Base-by-base conservation (phyloP, 2,797 vertebrate species). In the Micropoecilia bifurca region DNA sequence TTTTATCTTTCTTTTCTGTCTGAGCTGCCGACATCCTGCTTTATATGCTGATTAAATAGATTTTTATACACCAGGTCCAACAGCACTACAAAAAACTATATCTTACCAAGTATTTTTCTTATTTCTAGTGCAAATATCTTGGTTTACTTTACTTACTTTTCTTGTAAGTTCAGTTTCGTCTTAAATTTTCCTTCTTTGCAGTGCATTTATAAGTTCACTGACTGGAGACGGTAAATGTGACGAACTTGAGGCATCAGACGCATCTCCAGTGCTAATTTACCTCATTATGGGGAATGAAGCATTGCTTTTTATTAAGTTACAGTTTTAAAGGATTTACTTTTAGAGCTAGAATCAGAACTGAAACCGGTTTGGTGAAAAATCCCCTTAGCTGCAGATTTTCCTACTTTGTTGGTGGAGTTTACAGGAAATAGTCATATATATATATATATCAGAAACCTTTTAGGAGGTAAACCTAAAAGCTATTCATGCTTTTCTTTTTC, bases 391-490 rank as follows among this genome's bases (percentile, higher is more conserved):
- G 45, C 74, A 69, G 46, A 36, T 75, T 55, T 80, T 71, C 53
- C 69, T 80, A 50, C 59, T 30, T 41, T 30, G 41, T 53, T 71
- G 30, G 76, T 59, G 46, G 73, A 28, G 72, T 69, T 85, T 63
- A 82, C 76, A 74, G 83, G 79, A 83, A 81, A 86, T 81, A 25
- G 47, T 79, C 59, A 39, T 39, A 78, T 78, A 71, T 74, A 0
- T 13, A 48, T 48, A 18, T 7, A 48, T 16, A 47, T 18, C 9
- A 71, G 33, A 71, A 75, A 75, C 71, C 30, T 47, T 78, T 66
- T 36, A 76, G 83, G 78, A 85, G 77, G 61, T 73, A 55, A 1
- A 45, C 30, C 14, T 71, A 5, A 81, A 81, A 82, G 71, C 33
- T 84, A 13, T 59, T 47, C 39, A 5, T 43, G 61, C 45, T 66